phyloP scores from a whole-genome alignment of 2,113 vertebrate species.

The Mustela lutreola region DNA sequence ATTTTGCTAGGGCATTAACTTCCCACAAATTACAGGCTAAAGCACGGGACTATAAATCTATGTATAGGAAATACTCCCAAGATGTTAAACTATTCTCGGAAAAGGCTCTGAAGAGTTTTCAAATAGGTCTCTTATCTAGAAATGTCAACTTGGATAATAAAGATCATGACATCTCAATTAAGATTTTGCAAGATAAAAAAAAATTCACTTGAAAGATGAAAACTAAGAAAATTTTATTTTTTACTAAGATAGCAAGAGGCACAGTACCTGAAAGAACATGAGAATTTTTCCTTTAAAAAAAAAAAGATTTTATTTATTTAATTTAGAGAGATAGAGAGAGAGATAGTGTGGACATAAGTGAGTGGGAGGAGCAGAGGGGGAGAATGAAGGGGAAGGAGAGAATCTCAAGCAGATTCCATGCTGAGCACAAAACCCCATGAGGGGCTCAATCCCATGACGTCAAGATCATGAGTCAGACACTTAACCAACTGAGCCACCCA shows the following conservation, averaged over 20 bases:
- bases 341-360: neutral
- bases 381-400: too few species aligned
- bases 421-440: too few species aligned
- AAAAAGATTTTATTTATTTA: neutral
- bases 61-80: neutral
- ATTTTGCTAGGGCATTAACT: slow-evolving; percentile 37
- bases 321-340: neutral
- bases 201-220: slow-evolving; percentile 29
- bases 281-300: neutral
- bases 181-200: neutral
- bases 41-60: neutral
- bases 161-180: slow-evolving; percentile 5
- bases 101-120: slow-evolving; percentile 44
- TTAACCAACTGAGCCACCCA: neutral
- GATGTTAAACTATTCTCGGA: slow-evolving; percentile 8
- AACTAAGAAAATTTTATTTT: slow-evolving; percentile 25
- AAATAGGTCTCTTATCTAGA: neutral
- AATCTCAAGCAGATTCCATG: too few species aligned
- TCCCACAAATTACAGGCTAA: slow-evolving; percentile 23
- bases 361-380: neutral
- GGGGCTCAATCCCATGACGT: too few species aligned
- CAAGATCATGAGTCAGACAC: too few species aligned
- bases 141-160: slow-evolving; percentile 44
- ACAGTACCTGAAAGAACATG: neutral
- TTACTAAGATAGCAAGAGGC: slow-evolving; percentile 1